These are phyloP conservation scores for Felis chaus DNA, from an alignment of 2,113 vertebrate genomes.

Conservation along the genomic window DNA sequence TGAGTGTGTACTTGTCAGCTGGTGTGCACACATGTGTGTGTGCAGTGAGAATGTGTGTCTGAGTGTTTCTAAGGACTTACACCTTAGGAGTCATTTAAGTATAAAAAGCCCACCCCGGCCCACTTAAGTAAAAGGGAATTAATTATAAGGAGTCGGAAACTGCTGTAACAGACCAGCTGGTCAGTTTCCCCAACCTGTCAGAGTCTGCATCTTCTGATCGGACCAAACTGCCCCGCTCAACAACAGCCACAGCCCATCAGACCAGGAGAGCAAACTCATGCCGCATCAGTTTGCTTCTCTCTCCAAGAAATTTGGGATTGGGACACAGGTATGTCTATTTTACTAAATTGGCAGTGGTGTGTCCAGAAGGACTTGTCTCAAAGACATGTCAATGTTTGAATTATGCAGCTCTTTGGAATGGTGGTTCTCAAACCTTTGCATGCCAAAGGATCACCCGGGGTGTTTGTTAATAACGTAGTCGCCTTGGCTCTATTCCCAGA, in stretches of 20 bases:
- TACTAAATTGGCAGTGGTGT: background rate
- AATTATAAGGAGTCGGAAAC: background rate
- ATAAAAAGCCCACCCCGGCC: background rate
- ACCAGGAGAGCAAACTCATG: background rate
- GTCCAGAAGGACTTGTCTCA: background rate
- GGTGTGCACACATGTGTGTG: background rate
- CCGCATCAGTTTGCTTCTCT: background rate
- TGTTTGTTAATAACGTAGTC: slow-evolving; percentile 27
- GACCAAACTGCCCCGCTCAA: background rate
- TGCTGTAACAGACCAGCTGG: background rate
- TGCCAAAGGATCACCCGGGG: background rate
- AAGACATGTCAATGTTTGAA: background rate
- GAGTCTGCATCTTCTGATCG: background rate
- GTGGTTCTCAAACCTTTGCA: background rate
- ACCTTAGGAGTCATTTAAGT: background rate
- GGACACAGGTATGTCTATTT: background rate
- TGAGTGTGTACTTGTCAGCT: slow-evolving; percentile 17
- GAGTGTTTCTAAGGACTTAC: background rate
- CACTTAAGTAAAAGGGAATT: background rate
- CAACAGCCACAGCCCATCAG: background rate
- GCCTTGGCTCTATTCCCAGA: slow-evolving; percentile 16
- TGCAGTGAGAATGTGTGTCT: background rate
- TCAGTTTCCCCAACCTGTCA: background rate
- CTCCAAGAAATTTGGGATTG: background rate
- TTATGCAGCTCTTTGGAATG: background rate